phyloP scores from a whole-genome alignment of 2,113 vertebrate genomes.

The Mungos mungo region DNA sequence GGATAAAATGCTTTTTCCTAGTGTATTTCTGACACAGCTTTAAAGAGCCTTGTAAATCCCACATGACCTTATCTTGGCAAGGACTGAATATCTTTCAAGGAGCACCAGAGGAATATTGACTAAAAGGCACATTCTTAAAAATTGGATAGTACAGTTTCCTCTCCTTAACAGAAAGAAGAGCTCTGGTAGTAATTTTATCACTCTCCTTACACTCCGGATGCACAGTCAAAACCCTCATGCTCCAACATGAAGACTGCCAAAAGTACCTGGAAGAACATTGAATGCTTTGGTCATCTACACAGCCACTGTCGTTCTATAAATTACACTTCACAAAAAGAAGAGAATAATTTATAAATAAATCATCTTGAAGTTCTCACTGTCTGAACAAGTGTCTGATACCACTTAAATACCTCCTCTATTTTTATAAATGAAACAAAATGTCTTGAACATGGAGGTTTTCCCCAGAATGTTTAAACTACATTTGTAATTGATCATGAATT shows the following conservation, averaged over 20 bases:
- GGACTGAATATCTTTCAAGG: slow-evolving; percentile 12
- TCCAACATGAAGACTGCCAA: background rate
- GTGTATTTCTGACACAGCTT: background rate
- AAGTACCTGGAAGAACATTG: background rate
- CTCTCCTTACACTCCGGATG: background rate
- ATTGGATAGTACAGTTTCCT: background rate
- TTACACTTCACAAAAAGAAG: background rate
- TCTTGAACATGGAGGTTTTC: background rate
- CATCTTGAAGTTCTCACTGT: background rate
- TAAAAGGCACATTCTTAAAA: background rate
- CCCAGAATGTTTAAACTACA: background rate
- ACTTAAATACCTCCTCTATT: slow-evolving; percentile 17
- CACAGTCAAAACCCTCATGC: background rate
- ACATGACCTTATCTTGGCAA: background rate
- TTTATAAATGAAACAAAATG: background rate
- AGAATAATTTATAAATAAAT: slow-evolving; percentile 25
- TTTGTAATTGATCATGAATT: background rate
- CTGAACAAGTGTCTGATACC: background rate
- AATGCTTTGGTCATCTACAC: background rate
- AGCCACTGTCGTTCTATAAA: background rate
- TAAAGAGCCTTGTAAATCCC: background rate
- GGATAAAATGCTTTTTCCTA: background rate
- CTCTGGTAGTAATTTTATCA: background rate
- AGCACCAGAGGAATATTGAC: background rate
- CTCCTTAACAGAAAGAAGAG: background rate